Conservation (phyloP, 2,113 vertebrate genomes). For the Pungitius pungitius region DNA sequence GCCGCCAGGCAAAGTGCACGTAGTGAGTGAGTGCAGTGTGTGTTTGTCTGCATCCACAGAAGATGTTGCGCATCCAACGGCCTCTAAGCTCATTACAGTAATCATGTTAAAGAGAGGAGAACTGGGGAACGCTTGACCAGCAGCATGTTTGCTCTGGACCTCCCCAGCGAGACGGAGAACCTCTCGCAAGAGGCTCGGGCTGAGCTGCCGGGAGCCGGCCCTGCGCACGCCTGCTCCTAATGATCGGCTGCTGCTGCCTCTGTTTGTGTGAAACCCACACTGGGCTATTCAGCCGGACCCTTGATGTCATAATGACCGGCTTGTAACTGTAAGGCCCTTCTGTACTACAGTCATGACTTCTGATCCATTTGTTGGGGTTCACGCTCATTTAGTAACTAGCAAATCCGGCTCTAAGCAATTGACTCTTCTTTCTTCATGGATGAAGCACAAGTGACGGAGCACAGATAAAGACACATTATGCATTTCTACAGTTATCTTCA, state of each 20-base stretch:
- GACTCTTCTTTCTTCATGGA: conserved; percentile 15
- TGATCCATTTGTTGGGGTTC: conserved; percentile 46
- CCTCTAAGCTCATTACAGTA: conserved; percentile 79
- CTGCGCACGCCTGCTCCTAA: conserved; percentile 57
- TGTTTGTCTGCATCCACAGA: conserved; percentile 61
- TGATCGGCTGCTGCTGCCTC: conserved; percentile 61
- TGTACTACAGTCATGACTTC: conserved; percentile 21
- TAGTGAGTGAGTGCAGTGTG: conserved; percentile 33
- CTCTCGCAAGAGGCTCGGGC: conserved; percentile 53
- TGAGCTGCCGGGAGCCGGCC: conserved; percentile 45
- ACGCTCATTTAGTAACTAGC: conserved; percentile 15
- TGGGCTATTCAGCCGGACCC: conserved; percentile 53
- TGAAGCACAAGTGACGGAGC: conserved; percentile 9
- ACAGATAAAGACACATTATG: conserved; percentile 12
- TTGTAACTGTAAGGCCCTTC: conserved; percentile 57
- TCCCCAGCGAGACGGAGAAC: conserved; percentile 55
- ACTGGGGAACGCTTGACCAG: conserved; percentile 61
- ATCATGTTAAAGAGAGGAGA: conserved; percentile 77
- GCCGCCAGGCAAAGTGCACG: conserved; percentile 32
- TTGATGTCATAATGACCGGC: conserved; percentile 64
- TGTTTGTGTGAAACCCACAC: conserved; percentile 64
- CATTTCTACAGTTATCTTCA: not conserved
- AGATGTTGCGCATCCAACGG: conserved; percentile 63
- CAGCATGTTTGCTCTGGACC: conserved; percentile 62
- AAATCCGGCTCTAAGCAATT: conserved; percentile 32